Evolutionary conservation across 2,797 vertebrate genomes (phyloP), one percentile per base, ranked within the genome.

Genomic region (Rhynchonycteris naso): DNA sequence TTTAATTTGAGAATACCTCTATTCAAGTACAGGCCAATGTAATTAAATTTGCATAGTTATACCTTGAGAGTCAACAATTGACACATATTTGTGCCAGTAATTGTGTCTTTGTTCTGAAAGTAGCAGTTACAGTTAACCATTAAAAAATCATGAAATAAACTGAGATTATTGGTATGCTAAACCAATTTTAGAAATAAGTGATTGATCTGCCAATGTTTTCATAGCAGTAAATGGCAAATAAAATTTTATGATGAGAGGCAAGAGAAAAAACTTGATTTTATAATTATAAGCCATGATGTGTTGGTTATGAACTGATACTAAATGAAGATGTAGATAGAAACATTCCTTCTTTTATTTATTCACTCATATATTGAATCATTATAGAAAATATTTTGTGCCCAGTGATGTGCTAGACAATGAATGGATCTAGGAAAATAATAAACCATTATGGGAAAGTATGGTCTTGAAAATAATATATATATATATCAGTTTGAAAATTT

Each of bases 181-280:
- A 26, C 28, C 54, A 83, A 38, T 50, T 74, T 91, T 61, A 75
- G 82, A 84, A 78, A 30, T 68, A 91, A 58, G n/a, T 58, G 54
- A 35, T 85, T n/a, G 38, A 47, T 59, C 82, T 91, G 71, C 68
- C 61, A 93, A 56, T 86, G 61, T 91, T 96, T 87, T 72, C 61
- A 61, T 10, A 92, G n/a, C 82, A 84, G 19, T 68, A 82, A 93
- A 81, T 68, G 81, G 66, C 38, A 95, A 92, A 78, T 88, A 72
- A 89, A 93, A 66, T 93, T 93, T 94, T 71, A 78, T 43, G 16
- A 84, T 56, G 63, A 87, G 33, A 58, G 24, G 14, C n/a, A 82
- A 90, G 92, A 96, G 50, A 96, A 66, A 74, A 91, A 91, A 82
- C n/a, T 28, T 84, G 71, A 69, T 74, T 96, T 96, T 82, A 58